Evolutionary conservation across 1,140 invertebrate genomes (phyloP).

Genomic region (Bemisia tabaci): DNA sequence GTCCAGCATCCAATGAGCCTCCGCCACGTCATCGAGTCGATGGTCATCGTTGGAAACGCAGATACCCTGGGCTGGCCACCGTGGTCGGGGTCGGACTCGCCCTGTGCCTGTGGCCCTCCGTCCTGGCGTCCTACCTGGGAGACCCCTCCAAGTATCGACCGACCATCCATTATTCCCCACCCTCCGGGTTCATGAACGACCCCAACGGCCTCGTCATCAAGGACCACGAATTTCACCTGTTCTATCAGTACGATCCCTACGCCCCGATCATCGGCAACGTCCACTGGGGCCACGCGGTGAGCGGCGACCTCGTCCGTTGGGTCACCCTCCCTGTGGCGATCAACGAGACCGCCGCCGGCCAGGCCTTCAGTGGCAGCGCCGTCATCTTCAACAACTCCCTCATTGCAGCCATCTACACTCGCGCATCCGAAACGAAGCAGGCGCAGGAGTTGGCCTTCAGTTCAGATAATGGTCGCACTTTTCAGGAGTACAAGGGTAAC

Average conservation of each 20-base stretch:
- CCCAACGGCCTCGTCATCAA: constrained; percentile 29
- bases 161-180: constrained; percentile 23
- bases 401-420: too few species aligned
- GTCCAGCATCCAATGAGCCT: too few species aligned
- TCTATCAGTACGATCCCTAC: constrained; percentile 31
- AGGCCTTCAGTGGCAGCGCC: background rate
- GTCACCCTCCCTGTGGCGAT: constrained; percentile 11
- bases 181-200: constrained; percentile 30
- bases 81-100: too few species aligned
- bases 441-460: constrained; percentile 2
- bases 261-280: constrained; percentile 27
- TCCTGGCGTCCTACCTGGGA: too few species aligned
- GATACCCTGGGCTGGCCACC: too few species aligned
- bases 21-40: too few species aligned
- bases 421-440: background rate
- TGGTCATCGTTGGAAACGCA: too few species aligned
- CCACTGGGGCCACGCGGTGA: constrained; percentile 32
- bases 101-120: too few species aligned
- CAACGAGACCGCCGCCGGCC: constrained; percentile 12
- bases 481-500: background rate
- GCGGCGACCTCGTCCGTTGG: constrained; percentile 32
- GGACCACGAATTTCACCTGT: constrained; percentile 30
- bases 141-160: too few species aligned
- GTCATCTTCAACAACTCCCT: too few species aligned
- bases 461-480: background rate